Evolutionary conservation across 2,888 invertebrate genomes (phyloP), one percentile per base, ranked within the genome.

Genomic region (Axea sp.): DNA sequence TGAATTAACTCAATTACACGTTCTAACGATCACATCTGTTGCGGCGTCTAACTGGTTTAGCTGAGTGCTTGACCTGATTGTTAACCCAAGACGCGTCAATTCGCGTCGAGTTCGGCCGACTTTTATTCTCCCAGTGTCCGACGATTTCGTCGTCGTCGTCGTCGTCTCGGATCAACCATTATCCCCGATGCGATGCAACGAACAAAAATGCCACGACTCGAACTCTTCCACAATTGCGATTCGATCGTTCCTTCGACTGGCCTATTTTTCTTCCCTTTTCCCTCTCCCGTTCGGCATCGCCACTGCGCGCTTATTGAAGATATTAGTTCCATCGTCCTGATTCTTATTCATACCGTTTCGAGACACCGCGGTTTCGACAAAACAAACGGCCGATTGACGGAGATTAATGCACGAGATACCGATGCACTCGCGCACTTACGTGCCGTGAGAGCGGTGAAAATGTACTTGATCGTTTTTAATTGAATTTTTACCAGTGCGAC

Each of bases 11-110:
- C 75, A 68, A 77, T 78, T 77, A 79, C 77, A 77, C 76, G 77
- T 77, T 76, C 78, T 67, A 75, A 64, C 76, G 79, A 83, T 78
- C 78, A 76, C 78, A 80, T 78, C 76, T 80, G 78, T 77, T 81
- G 76, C 76, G 53, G 68, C 77, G 76, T 76, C 78, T 81, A 83
- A 83, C 82, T 81, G 80, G 80, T 84, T 84, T 82, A 79, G 81
- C 79, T 81, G 81, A 80, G 77, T 79, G 84, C 80, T 83, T 84
- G 83, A 85, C 84, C 83, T 81, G 81, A 82, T 82, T 82, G 80
- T 84, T 84, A 82, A 84, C 84, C 83, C 55, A 45, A 8, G 57
- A 39, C 26, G 64, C 57, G 62, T 57, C 33, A 64, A 28, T 26
- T 41, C 31, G 39, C 41, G 35, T 17, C 15, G 15, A 9, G 28